phyloP scores from a whole-genome alignment of 2,888 invertebrate genomes.

The Nemotelus nigrinus region DNA sequence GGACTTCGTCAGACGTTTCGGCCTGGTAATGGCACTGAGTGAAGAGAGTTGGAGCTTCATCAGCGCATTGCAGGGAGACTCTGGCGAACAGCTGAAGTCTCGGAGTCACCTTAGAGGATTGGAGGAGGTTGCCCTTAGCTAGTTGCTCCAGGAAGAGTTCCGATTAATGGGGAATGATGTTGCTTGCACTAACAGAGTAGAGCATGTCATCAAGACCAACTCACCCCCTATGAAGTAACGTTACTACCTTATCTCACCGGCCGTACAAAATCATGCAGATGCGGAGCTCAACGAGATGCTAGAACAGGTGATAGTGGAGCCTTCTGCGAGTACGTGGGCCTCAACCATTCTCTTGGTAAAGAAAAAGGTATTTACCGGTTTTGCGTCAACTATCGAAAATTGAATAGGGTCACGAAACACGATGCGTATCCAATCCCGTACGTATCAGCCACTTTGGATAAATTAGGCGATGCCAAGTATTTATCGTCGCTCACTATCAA shows the following conservation, averaged over 20 bases:
- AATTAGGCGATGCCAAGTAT: slow-evolving; percentile 52
- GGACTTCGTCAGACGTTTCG: no score
- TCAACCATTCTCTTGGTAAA: slow-evolving; percentile 53
- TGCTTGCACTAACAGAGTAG: neutral
- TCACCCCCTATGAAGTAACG: neutral
- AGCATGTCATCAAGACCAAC: neutral
- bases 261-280: neutral
- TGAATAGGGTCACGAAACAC: slow-evolving; percentile 52
- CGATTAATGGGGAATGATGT: neutral
- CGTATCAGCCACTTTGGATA: slow-evolving; percentile 53
- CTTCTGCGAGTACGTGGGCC: no score
- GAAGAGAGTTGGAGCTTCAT: no score
- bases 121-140: no score
- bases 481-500: slow-evolving; percentile 54
- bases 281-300: neutral
- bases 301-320: no score
- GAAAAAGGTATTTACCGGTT: slow-evolving; percentile 52
- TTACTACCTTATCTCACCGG: neutral
- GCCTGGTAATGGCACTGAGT: no score
- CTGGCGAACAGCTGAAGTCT: no score
- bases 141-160: neutral
- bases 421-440: slow-evolving; percentile 55
- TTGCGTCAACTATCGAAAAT: slow-evolving; percentile 53
- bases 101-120: no score
- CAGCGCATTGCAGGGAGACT: no score